phyloP scores from a whole-genome alignment of 2,888 invertebrate genomes.

The Allacma fusca region DNA sequence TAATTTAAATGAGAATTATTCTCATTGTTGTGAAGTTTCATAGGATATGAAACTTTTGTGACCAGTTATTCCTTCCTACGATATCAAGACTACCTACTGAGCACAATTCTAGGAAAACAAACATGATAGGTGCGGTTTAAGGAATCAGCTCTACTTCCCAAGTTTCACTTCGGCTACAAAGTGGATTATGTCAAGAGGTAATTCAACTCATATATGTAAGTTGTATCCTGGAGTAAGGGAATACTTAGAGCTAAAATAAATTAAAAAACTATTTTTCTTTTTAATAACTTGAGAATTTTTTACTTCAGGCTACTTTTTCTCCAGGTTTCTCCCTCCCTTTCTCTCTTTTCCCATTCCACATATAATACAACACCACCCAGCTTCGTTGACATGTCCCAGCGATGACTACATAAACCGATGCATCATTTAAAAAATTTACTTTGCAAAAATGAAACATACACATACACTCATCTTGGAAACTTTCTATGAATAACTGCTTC shows the following conservation, averaged over 20 bases:
- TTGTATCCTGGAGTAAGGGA: background rate
- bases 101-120: too few relatives aligned
- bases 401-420: background rate
- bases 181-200: background rate
- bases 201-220: background rate
- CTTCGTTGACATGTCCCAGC: background rate
- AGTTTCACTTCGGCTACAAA: background rate
- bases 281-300: constrained; percentile 5
- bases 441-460: background rate
- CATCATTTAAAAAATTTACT: background rate
- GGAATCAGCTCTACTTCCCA: too few relatives aligned
- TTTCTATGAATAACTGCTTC: background rate
- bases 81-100: too few relatives aligned
- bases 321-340: too few relatives aligned
- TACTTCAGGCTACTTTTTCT: background rate
- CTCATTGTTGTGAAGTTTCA: too few relatives aligned
- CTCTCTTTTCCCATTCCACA: too few relatives aligned
- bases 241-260: constrained; percentile 2
- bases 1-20: constrained; percentile 18
- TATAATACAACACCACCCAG: too few relatives aligned
- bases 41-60: too few relatives aligned
- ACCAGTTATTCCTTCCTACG: too few relatives aligned
- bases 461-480: background rate
- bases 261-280: constrained; percentile 9
- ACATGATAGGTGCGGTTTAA: too few relatives aligned